phyloP scores from a whole-genome alignment of 2,797 vertebrate species.

The Tiaroga cobitis region DNA sequence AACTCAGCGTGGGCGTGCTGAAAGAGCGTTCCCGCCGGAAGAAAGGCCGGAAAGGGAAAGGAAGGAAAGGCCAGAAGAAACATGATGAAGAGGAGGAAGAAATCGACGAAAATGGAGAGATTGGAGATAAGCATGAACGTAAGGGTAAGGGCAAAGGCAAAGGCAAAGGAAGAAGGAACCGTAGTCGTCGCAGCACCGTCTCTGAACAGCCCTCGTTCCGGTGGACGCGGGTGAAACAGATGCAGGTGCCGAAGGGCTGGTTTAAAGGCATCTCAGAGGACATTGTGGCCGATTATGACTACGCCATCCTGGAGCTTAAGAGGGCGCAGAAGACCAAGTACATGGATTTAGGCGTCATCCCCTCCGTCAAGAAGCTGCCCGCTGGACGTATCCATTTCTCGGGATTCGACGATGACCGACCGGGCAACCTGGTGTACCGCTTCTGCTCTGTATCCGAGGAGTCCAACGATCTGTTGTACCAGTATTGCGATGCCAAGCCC shows the following conservation, averaged over 20 bases:
- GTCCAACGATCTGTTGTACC: constrained; percentile 92
- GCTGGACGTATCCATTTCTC: constrained; percentile 96
- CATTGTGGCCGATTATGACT: constrained; percentile 90
- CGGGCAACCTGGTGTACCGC: constrained; percentile 90
- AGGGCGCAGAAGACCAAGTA: constrained; percentile 86
- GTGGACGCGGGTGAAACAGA: constrained; percentile 94
- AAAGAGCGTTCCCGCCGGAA: constrained; percentile 83
- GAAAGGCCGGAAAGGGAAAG: constrained; percentile 69
- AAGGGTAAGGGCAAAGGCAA: constrained; percentile 42
- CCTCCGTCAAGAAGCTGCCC: constrained; percentile 86
- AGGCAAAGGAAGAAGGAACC: constrained; percentile 71
- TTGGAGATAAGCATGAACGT: constrained; percentile 57
- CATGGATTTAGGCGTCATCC: constrained; percentile 94
- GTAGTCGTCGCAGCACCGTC: constrained; percentile 70
- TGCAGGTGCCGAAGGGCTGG: constrained; percentile 94
- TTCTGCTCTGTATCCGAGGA: constrained; percentile 95
- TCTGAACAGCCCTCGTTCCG: constrained; percentile 84
- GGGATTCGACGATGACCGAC: constrained; percentile 90
- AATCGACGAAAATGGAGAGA: constrained; percentile 60
- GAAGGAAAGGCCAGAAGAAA: constrained; percentile 69
- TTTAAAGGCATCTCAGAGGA: constrained; percentile 80
- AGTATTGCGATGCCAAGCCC: constrained; percentile 92
- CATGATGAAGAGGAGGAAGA: constrained; percentile 62
- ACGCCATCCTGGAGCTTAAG: constrained; percentile 93
- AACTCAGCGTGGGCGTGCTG: constrained; percentile 90